Evolutionary conservation across 2,797 vertebrate genomes (phyloP).

Genomic region (Siniperca scherzeri): DNA sequence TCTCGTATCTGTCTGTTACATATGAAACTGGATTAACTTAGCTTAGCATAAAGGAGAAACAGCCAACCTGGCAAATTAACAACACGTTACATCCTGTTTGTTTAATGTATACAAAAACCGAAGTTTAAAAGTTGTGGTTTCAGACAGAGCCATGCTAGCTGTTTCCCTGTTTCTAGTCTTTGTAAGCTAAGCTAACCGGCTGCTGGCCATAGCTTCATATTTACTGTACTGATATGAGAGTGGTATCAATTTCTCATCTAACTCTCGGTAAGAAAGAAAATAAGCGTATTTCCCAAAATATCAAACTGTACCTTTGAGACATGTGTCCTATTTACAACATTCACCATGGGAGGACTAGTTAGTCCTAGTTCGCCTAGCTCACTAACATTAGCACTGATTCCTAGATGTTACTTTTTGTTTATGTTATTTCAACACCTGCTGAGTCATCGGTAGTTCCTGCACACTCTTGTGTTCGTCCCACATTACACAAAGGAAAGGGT

Average conservation of each 20-base stretch:
- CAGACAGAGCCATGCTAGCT: background rate
- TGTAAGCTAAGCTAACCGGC: background rate
- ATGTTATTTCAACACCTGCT: too few species aligned
- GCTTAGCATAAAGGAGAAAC: background rate
- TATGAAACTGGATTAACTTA: background rate
- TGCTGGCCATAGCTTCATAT: too few species aligned
- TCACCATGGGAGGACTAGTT: too few species aligned
- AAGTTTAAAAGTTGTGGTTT: background rate
- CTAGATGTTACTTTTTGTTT: too few species aligned
- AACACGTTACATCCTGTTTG: background rate
- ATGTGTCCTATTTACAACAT: background rate
- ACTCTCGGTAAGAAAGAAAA: background rate
- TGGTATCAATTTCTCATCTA: background rate
- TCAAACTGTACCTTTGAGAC: too few species aligned
- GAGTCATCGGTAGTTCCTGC: too few species aligned
- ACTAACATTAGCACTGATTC: too few species aligned
- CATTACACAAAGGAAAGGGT: too few species aligned
- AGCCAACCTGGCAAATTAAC: too few species aligned
- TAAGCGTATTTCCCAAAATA: background rate
- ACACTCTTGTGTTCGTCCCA: too few species aligned
- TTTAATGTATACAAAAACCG: background rate
- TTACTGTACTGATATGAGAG: background rate
- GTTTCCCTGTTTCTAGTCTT: background rate
- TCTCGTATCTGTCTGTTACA: background rate
- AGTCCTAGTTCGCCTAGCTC: too few species aligned